These are phyloP conservation scores for Acronicta psi DNA, from an alignment of 2,888 invertebrate genomes.

Conservation along the genomic window DNA sequence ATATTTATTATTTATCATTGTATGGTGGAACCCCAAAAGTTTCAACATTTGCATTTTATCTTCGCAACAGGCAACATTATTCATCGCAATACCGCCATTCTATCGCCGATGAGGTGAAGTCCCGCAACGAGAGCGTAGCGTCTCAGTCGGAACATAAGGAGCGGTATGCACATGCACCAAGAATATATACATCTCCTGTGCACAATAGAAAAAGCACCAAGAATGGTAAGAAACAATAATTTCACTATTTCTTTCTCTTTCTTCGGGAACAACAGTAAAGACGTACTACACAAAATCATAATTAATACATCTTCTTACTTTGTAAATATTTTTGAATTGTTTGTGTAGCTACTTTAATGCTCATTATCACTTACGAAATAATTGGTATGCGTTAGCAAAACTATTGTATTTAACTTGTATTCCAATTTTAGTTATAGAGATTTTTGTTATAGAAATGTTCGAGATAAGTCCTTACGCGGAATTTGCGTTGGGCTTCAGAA, in stretches of 20 bases:
- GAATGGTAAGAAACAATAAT: slow-evolving; percentile 72
- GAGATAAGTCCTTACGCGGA: slow-evolving; percentile 88
- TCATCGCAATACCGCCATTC: slow-evolving; percentile 84
- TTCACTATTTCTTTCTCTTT: no score
- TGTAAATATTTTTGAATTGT: no score
- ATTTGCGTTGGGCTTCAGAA: slow-evolving; percentile 85
- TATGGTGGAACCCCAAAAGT: no score
- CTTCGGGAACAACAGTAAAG: no score
- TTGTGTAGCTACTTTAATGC: no score
- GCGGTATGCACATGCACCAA: slow-evolving; percentile 80
- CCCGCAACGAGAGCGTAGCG: slow-evolving; percentile 80
- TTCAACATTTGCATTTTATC: neutral
- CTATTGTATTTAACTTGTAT: no score
- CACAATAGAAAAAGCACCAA: slow-evolving; percentile 81
- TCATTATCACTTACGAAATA: no score
- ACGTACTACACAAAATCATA: no score
- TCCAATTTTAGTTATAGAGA: no score
- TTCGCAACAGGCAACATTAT: slow-evolving; percentile 73
- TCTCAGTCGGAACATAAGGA: slow-evolving; percentile 82
- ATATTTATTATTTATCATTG: no score
- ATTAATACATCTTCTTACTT: no score
- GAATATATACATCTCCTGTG: slow-evolving; percentile 85
- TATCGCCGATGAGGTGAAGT: slow-evolving; percentile 84
- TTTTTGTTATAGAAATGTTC: slow-evolving; percentile 80
- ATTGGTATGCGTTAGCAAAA: no score